Evolutionary conservation across 2,113 vertebrate species (phyloP).

Genomic region (Oostethus manadensis): DNA sequence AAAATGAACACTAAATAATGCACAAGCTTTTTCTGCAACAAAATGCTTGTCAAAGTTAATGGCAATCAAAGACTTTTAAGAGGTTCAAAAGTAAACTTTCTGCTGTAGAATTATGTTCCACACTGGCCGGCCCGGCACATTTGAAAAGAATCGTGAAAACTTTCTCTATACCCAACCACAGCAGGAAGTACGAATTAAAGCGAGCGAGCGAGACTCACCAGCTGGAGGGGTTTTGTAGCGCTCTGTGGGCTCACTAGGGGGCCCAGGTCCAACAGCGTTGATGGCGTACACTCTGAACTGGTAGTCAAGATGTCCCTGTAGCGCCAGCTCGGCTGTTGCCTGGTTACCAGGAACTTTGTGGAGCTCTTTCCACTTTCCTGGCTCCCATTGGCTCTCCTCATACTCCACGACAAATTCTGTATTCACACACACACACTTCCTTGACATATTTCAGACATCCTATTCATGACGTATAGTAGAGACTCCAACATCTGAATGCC

Average conservation of each 20-base stretch:
- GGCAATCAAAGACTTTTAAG: neutral
- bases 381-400: constrained; percentile 81
- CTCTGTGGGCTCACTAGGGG: constrained; percentile 76
- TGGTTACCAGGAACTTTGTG: constrained; percentile 70
- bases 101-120: neutral
- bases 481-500: too few relatives aligned
- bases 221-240: constrained; percentile 79
- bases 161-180: constrained; percentile 10
- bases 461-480: neutral
- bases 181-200: constrained; percentile 29
- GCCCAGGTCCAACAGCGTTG: constrained; percentile 83
- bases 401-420: constrained; percentile 87
- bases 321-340: constrained; percentile 66
- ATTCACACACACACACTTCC: constrained; percentile 3
- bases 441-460: neutral
- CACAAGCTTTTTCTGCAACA: neutral
- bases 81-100: neutral
- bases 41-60: neutral
- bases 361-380: constrained; percentile 79
- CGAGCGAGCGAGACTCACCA: constrained; percentile 65
- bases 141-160: constrained; percentile 13
- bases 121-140: neutral
- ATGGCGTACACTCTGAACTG: constrained; percentile 84
- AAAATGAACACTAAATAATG: neutral
- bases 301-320: constrained; percentile 81